Evolutionary conservation across 2,113 vertebrate species (phyloP).

Genomic region (Gymnorhina tibicen): DNA sequence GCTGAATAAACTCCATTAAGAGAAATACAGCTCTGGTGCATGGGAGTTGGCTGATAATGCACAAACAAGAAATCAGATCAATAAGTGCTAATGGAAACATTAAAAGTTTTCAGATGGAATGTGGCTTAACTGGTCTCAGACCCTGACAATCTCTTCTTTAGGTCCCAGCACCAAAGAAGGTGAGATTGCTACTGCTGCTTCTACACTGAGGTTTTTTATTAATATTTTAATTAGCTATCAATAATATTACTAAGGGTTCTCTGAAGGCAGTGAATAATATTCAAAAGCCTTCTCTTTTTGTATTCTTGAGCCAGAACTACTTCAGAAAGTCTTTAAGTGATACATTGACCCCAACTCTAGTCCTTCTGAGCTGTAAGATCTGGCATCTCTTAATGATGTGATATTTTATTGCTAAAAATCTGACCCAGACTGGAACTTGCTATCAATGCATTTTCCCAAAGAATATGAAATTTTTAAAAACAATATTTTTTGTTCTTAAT

Average conservation of each 20-base stretch:
- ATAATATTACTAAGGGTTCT: background rate
- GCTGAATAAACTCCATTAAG: constrained; percentile 23
- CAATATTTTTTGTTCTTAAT: background rate
- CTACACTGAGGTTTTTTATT: background rate
- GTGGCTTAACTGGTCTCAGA: background rate
- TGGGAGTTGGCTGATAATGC: background rate
- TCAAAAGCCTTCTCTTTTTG: background rate
- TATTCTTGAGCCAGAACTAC: background rate
- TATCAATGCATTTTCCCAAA: background rate
- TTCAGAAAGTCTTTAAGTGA: background rate
- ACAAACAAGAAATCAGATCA: background rate
- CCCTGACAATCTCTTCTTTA: background rate
- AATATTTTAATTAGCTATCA: background rate
- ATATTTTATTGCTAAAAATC: background rate
- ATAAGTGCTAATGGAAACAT: background rate
- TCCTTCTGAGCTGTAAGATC: background rate
- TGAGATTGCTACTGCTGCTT: background rate
- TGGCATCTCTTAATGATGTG: background rate
- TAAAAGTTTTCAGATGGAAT: background rate
- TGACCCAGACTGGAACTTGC: background rate
- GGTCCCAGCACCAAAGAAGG: background rate
- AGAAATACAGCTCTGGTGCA: background rate
- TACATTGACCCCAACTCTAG: background rate
- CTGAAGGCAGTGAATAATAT: background rate
- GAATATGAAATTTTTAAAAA: background rate